Evolutionary conservation across 2,888 invertebrate genomes (phyloP), one percentile per base, ranked within the genome.

Genomic region (Andrena trimmerana): DNA sequence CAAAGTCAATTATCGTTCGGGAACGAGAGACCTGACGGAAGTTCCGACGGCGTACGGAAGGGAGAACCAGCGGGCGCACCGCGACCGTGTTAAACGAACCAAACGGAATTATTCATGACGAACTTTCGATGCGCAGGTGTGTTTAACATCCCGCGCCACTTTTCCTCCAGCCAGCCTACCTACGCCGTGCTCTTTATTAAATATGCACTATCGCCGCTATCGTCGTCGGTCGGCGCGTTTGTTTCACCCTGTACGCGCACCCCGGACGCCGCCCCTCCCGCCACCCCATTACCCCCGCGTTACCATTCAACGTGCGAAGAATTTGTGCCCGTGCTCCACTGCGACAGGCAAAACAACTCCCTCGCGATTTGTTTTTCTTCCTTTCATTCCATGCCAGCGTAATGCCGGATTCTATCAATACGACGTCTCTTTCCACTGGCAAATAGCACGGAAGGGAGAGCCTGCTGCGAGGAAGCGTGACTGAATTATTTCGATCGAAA

Each of bases 91-190:
- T 84, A 86, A 87, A 80, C 78, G 84, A 80, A 76, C 76, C 67
- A 78, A 84, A 86, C 81, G 79, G 85, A 87, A 88, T 88, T 88
- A 88, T 88, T 88, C 86, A 88, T 87, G 70, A 71, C 63, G 84
- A 86, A 88, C 86, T 88, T 88, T 88, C 82, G 82, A 85, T 85
- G 84, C 77, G 69, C 85, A 77, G 80, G 81, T 82, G 88, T 78
- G 83, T 83, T 88, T 83, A 86, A 86, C 82, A 78, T 81, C 65
- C 71, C 65, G 62, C 71, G 57, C 67, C 78, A 83, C 77, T 84
- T 88, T 81, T 60, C 54, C 81, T 27, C 33, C 29, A 20, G 33
- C 52, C 27, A 36, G 59, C 59, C 69, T 65, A 59, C 52, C 69
- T 65, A 59, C 52, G 60, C 57, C 65, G 31, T 50, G 24, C 75